A percentile compares a stretch with the other conserved stretches of the same genome.
These are phyloP conservation scores for Drosophila mercatorum DNA, from an alignment of 2,888 invertebrate genomes.

Conservation along the genomic window DNA sequence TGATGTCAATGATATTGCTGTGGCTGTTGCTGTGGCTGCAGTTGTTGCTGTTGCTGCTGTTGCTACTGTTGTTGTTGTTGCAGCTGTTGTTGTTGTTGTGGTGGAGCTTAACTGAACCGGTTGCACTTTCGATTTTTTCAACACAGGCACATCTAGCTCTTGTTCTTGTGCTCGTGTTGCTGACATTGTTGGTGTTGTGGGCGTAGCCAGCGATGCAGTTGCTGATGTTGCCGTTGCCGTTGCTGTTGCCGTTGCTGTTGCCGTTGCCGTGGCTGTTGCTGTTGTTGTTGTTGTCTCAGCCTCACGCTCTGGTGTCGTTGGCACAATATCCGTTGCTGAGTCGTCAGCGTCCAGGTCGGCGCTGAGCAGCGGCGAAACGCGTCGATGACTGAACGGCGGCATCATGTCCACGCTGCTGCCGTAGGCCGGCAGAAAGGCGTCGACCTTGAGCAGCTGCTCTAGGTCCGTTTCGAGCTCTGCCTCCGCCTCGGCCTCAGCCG, in stretches of 20 bases:
- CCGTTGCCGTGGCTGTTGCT: constrained; percentile 24
- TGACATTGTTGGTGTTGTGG: constrained; percentile 29
- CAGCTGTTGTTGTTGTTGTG: constrained; percentile 29
- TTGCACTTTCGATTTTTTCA: constrained; percentile 83
- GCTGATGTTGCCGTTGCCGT: constrained; percentile 27
- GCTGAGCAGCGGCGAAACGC: constrained; percentile 70
- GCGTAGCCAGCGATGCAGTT: constrained; percentile 22
- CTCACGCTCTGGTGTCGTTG: constrained; percentile 19
- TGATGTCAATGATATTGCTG: constrained; percentile 5
- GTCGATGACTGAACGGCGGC: constrained; percentile 67
- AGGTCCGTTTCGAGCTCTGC: constrained; percentile 37
- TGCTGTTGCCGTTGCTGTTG: constrained; percentile 16
- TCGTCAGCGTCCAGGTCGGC: constrained; percentile 42
- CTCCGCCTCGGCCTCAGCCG: constrained; percentile 6
- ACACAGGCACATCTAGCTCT: constrained; percentile 46
- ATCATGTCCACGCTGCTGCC: constrained; percentile 50
- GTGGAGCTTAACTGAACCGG: constrained; percentile 68
- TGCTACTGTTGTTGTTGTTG: constrained; percentile 22
- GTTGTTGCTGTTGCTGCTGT: constrained; percentile 29
- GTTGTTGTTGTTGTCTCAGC: constrained; percentile 30
- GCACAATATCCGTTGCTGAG: constrained; percentile 44
- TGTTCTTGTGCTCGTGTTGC: constrained; percentile 6
- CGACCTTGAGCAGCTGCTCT: constrained; percentile 75
- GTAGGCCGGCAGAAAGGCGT: constrained; percentile 74
- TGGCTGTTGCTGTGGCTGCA: not conserved